Evolutionary conservation across 2,797 vertebrate genomes (phyloP).

Genomic region (Nyctalus aviator): DNA sequence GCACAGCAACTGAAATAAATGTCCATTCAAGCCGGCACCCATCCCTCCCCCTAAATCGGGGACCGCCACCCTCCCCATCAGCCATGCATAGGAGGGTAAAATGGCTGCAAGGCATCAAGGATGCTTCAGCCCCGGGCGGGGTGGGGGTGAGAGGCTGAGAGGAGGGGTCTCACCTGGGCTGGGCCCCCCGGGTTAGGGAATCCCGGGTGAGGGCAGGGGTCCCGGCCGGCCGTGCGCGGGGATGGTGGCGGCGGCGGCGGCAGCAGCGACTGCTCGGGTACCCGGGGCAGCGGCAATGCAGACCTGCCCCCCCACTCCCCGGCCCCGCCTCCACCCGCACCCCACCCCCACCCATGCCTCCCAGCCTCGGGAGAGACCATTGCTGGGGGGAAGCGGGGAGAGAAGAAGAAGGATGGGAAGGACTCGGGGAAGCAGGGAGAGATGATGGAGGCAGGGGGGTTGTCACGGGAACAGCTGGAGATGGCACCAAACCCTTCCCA

Average conservation of each 20-base stretch:
- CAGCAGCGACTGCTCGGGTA: slow-evolving; percentile 74
- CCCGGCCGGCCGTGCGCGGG: slow-evolving; percentile 85
- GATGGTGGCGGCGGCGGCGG: slow-evolving; percentile 42
- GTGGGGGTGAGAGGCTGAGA: slow-evolving; percentile 40
- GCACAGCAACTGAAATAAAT: slow-evolving; percentile 21
- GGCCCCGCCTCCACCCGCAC: slow-evolving; percentile 59
- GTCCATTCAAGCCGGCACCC: not conserved
- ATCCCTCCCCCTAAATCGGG: not conserved
- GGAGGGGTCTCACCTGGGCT: slow-evolving; percentile 78
- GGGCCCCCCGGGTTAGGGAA: not conserved
- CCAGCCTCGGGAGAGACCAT: slow-evolving; percentile 79
- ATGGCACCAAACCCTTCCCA: not conserved
- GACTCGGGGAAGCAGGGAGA: not conserved
- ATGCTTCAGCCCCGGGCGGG: slow-evolving; percentile 67
- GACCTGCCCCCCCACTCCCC: slow-evolving; percentile 66
- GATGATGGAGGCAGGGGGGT: not conserved
- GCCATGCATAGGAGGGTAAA: slow-evolving; percentile 72
- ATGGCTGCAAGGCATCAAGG: slow-evolving; percentile 77
- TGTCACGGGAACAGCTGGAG: slow-evolving; percentile 4
- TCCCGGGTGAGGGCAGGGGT: slow-evolving; percentile 83
- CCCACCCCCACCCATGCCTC: not conserved
- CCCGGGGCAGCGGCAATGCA: slow-evolving; percentile 72
- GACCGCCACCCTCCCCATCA: slow-evolving; percentile 45
- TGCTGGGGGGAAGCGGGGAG: slow-evolving; percentile 26
- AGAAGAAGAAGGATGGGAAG: slow-evolving; percentile 1